Percentiles rank a stretch among this genome's conserved stretches.
These are phyloP conservation scores for Agrotis clavis DNA, from an alignment of 2,888 invertebrate genomes.

Conservation along the genomic window DNA sequence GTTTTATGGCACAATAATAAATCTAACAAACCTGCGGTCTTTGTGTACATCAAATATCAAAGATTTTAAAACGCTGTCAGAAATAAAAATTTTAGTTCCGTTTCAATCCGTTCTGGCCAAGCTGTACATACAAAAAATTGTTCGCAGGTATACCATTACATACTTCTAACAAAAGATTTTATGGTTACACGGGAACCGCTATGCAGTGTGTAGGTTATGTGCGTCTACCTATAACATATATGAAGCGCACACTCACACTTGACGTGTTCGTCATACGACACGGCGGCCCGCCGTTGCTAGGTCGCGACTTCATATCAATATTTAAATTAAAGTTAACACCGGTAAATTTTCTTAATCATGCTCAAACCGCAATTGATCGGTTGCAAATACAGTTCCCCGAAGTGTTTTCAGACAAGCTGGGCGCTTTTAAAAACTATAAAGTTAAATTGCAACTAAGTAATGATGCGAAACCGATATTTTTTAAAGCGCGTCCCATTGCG, in stretches of 20 bases:
- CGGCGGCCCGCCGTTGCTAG: neutral
- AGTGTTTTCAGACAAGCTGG: neutral
- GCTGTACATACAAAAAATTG: neutral
- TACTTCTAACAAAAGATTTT: neutral
- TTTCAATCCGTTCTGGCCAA: no score
- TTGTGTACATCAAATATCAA: no score
- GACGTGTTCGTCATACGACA: neutral
- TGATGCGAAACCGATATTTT: neutral
- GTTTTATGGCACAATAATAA: no score
- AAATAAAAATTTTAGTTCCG: no score
- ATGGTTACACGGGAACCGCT: neutral
- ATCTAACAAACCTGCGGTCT: no score
- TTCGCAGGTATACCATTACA: neutral
- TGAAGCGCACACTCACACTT: slow-evolving; percentile 4
- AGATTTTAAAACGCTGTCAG: no score
- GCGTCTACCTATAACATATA: neutral
- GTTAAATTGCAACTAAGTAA: neutral
- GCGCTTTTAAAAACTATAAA: neutral
- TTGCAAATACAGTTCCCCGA: no score
- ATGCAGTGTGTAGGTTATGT: slow-evolving; percentile 6
- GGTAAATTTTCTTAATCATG: neutral
- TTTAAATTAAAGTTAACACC: slow-evolving; percentile 1
- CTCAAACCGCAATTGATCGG: neutral
- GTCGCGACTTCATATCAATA: slow-evolving; percentile 1
- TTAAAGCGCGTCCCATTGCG: no score